Base-by-base conservation (phyloP, 2,797 vertebrate genomes). In the Melanotaenia maccullochi region DNA sequence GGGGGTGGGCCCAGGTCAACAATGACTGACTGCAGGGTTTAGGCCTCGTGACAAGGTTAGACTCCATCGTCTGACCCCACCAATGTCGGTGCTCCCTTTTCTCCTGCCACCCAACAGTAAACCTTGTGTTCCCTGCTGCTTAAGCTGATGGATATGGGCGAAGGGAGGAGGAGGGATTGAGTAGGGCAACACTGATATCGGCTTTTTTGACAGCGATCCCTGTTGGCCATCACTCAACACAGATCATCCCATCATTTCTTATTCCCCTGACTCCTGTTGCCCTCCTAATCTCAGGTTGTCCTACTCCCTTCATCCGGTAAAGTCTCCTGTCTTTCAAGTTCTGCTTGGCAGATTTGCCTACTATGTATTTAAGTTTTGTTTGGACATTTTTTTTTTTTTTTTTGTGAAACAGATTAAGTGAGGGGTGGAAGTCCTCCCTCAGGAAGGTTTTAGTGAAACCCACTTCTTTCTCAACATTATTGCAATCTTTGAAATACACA, bases 21-120 rank as follows among this genome's bases (percentile, higher is more conserved):
- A 33, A 73, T 90, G 90, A 90, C 73, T 86, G 86, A 92, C 86
- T 87, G 85, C 64, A 30, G 66, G 79, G 77, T 83, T 85, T 63
- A 85, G 79, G 80, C 68, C 73, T 78, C 28, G 76, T 87, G 87
- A 90, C 73, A 85, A 77, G 85, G 85, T 89, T 58, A 54, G 62
- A 55, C 51, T 64, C 60, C 5, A 18, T 57, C 1, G 67, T 82
- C 74, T 77, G 78, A 82, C 87, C 86, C 60, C 66, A 3, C 68
- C 44, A 75, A 51, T 59, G 38, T 70, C 76, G 3, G 49, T 2
- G 14, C 52, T 84, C 78, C 55, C 63, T 68, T 38, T 32, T 30
- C 68, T 57, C 9, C 9, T 24, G 49, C 61, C 60, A 65, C 32
- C 64, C 65, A 66, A 51, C 58, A 70, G 69, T n/a, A 20, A n/a